Evolutionary conservation across 2,888 invertebrate genomes (phyloP), one percentile per base, ranked within the genome.

Genomic region (Thyatira batis): DNA sequence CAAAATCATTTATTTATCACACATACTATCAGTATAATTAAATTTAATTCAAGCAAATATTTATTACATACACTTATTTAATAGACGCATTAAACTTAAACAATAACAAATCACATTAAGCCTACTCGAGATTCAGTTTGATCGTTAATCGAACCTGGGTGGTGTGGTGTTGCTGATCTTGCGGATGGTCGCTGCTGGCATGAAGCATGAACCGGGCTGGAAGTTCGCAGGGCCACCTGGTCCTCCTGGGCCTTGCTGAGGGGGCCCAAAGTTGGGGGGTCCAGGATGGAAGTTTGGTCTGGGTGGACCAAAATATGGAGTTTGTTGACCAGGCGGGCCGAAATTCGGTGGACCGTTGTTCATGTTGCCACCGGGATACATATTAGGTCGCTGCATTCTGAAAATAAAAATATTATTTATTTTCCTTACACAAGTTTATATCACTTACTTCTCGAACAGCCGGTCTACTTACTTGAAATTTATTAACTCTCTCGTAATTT

Each of bases 361-460:
- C 55, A 58, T 63, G 25, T 62, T 58, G 25, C 33, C 57, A 8
- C 53, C 51, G 27, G 55, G 53, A 20, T 51, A 53, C 11, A 28
- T 17, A 25, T 50, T 54, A 30, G 50, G 79, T 48, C 82, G 85
- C 58, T 88, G 85, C 88, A 89, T 89, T 73, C 87, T 89, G 67
- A 80, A 54, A 10, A 56, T 57, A 63, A 8, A 45, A 25, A 23
- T 8, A 5, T 25, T 45, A 45, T 45, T 25, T 1, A 25, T n/a
- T n/a, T 33, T 33, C 0, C 4, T 1, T 39, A 17, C 39, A 6
- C 13, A 5, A 13, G 8, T 39, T 17, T 43, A 55, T 48, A 49
- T 21, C 50, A 50, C 46, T 33, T 20, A 51, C 49, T 25, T 13
- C 2, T 8, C 13, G 13, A 11, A 33, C 5, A 6, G 13, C 11